These are phyloP conservation scores for Ypsolopha scabrella DNA, from an alignment of 2,888 invertebrate genomes.

Conservation along the genomic window DNA sequence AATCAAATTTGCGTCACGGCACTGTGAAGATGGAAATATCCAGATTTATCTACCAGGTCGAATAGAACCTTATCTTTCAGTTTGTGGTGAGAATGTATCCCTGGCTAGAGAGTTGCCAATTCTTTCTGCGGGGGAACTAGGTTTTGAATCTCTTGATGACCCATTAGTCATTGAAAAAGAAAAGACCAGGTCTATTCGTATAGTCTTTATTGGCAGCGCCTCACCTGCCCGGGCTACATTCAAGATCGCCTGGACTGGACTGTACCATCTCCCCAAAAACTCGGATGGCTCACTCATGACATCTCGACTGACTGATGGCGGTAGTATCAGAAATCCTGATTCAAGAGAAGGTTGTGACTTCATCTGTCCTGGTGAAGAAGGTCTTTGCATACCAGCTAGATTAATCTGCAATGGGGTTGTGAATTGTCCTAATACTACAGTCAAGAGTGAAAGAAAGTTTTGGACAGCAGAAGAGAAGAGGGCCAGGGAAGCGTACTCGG, in stretches of 20 bases:
- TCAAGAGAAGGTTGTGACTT: constrained; percentile 80
- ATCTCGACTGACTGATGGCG: constrained; percentile 77
- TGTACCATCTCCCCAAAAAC: constrained; percentile 87
- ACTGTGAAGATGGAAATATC: constrained; percentile 88
- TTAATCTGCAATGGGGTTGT: constrained; percentile 89
- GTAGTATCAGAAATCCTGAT: constrained; percentile 34
- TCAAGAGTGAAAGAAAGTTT: constrained; percentile 51
- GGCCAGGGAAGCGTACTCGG: constrained; percentile 67
- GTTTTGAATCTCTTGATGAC: constrained; percentile 69
- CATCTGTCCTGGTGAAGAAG: constrained; percentile 86
- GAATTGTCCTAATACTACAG: constrained; percentile 84
- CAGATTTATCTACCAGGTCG: constrained; percentile 83
- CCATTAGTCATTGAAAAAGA: constrained; percentile 70
- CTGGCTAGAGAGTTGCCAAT: constrained; percentile 84
- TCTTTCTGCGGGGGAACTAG: constrained; percentile 81
- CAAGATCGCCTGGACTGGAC: constrained; percentile 91
- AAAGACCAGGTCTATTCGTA: constrained; percentile 74
- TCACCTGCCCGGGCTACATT: constrained; percentile 88
- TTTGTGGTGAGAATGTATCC: constrained; percentile 90
- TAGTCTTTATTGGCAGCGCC: constrained; percentile 80
- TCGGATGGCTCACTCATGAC: constrained; percentile 84
- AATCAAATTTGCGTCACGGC: constrained; percentile 85
- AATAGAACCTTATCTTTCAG: constrained; percentile 80
- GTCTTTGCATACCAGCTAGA: constrained; percentile 85
- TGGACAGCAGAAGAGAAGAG: constrained; percentile 60